phyloP scores from a whole-genome alignment of 2,888 invertebrate species.

The Lasioglossum lativentre region DNA sequence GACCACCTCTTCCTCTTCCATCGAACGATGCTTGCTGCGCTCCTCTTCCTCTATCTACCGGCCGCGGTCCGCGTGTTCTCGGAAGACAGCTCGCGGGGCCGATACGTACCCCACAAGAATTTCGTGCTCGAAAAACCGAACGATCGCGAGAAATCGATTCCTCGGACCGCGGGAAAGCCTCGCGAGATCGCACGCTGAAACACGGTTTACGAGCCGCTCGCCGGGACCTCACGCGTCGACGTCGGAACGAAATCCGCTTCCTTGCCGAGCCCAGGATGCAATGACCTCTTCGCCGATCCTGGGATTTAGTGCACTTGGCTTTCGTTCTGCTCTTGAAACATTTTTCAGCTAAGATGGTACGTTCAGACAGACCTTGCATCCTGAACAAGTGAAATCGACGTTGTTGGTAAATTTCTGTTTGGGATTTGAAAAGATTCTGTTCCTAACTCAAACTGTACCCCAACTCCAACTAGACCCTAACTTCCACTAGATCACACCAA shows the following conservation, averaged over 20 bases:
- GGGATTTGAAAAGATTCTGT: no score
- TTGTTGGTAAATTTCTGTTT: no score
- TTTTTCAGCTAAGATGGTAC: not conserved
- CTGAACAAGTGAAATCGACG: no score
- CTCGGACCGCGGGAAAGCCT: conserved; percentile 57
- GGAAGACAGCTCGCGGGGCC: not conserved
- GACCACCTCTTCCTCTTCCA: conserved; percentile 61
- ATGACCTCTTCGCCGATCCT: not conserved
- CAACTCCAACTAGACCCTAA: no score
- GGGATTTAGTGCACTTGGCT: not conserved
- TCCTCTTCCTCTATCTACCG: conserved; percentile 25
- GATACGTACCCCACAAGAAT: not conserved
- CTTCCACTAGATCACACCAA: not conserved
- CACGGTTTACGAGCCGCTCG: not conserved
- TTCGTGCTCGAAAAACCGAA: not conserved
- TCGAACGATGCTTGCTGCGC: conserved; percentile 36
- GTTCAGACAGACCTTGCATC: no score
- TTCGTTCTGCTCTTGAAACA: not conserved
- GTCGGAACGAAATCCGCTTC: not conserved
- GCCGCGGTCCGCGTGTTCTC: not conserved
- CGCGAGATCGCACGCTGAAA: conserved; percentile 41
- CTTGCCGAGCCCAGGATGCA: not conserved
- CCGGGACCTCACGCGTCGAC: conserved; percentile 73
- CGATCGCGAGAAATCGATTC: conserved; percentile 70
- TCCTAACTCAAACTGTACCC: no score